Percentiles rank a stretch among this genome's conserved stretches.
These are phyloP conservation scores for Mareca penelope DNA, from an alignment of 2,797 vertebrate species.

Conservation along the genomic window DNA sequence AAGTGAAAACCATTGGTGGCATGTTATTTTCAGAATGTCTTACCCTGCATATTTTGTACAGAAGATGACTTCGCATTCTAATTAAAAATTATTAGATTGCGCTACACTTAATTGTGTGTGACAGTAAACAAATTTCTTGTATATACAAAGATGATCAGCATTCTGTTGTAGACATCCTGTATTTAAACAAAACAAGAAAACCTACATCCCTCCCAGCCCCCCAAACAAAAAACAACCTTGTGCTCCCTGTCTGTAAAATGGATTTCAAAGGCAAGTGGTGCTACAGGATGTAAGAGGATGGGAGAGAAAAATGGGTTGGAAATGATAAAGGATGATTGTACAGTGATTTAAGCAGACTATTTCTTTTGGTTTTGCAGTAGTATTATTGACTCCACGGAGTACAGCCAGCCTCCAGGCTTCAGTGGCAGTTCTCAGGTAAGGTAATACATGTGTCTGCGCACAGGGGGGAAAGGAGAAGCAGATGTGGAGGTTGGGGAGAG, in stretches of 20 bases:
- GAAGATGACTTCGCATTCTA: conserved; percentile 6
- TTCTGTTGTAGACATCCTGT: background rate
- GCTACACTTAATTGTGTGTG: background rate
- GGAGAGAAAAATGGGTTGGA: background rate
- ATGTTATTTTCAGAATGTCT: conserved; percentile 1
- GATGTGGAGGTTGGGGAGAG: background rate
- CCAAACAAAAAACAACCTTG: background rate
- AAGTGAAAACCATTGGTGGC: background rate
- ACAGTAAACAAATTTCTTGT: background rate
- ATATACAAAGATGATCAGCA: background rate
- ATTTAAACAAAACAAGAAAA: background rate
- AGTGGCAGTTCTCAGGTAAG: conserved; percentile 90
- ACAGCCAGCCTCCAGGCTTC: conserved; percentile 93
- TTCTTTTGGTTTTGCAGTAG: conserved; percentile 84
- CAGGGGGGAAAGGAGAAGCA: fast-evolving
- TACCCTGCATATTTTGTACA: background rate
- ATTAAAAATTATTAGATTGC: background rate
- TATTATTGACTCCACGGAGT: conserved; percentile 94
- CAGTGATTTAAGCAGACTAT: conserved; percentile 24
- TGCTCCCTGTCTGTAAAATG: conserved; percentile 2
- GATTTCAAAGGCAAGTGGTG: background rate
- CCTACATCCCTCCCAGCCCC: background rate
- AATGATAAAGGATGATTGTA: background rate
- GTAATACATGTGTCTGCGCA: background rate
- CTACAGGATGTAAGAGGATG: background rate